Evolutionary conservation across 2,888 invertebrate species (phyloP).

Genomic region (Eristalis tenax): DNA sequence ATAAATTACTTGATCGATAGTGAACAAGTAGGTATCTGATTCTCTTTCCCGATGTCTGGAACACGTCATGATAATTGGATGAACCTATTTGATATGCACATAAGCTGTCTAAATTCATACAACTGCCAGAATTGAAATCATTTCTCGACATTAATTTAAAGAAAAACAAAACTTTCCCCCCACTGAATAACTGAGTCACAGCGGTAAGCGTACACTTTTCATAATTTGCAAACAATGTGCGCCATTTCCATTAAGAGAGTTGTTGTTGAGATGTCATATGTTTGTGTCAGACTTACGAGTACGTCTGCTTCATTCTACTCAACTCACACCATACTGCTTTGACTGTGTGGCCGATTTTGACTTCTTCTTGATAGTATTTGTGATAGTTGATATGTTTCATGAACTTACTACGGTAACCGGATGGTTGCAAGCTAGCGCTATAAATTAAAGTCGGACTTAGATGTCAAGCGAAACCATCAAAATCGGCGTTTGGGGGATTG

Average conservation of each 20-base stretch:
- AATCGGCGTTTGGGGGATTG: background rate
- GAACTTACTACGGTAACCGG: conserved; percentile 49
- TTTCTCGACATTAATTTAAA: conserved; percentile 61
- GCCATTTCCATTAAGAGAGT: conserved; percentile 59
- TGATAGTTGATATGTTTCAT: background rate
- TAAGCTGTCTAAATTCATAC: conserved; percentile 26
- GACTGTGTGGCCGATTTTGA: conserved; percentile 10
- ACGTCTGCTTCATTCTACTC: background rate
- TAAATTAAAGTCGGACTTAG: background rate
- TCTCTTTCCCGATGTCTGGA: background rate
- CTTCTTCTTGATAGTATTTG: background rate
- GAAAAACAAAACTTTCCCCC: background rate
- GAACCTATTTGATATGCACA: conserved; percentile 30
- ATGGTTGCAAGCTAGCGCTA: too few relatives aligned
- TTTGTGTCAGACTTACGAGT: conserved; percentile 32
- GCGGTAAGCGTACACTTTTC: conserved; percentile 32
- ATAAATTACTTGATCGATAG: background rate
- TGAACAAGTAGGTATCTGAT: background rate
- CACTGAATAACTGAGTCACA: background rate
- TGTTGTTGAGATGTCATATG: conserved; percentile 12
- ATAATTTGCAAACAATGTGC: conserved; percentile 63
- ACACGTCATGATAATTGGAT: conserved; percentile 11
- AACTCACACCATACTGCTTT: conserved; percentile 35
- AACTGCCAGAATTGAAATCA: conserved; percentile 40
- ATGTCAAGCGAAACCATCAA: background rate